Conservation (phyloP, 2,888 invertebrate species). For the Neoascia interrupta region DNA sequence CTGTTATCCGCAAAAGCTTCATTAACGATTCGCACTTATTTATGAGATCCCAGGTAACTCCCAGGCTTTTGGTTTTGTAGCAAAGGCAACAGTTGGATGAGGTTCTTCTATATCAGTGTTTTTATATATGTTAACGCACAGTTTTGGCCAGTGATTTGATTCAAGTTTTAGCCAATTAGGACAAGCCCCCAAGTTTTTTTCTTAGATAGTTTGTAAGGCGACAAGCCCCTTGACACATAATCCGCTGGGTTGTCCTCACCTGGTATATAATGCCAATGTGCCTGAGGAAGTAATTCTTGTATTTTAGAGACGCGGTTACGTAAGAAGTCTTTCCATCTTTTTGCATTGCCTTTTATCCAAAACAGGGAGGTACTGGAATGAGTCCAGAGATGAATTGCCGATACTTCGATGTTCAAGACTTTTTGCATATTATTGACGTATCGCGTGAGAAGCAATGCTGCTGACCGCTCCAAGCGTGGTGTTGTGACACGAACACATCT, state of each 20-base stretch:
- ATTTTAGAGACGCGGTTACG: not conserved
- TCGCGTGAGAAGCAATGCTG: not conserved
- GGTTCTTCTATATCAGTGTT: slow-evolving; percentile 19
- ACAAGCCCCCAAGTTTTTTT: not conserved
- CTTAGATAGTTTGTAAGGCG: not conserved
- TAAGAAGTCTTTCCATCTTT: not conserved
- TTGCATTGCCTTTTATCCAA: not conserved
- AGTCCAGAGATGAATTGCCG: not conserved
- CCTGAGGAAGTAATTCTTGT: not conserved
- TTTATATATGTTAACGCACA: no score
- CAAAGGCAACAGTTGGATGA: slow-evolving; percentile 1
- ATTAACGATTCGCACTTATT: not conserved
- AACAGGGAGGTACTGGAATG: not conserved
- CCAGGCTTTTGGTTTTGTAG: not conserved
- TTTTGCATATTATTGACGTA: not conserved
- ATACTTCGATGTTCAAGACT: not conserved
- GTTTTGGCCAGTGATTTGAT: not conserved
- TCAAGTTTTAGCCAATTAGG: not conserved
- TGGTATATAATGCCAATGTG: not conserved
- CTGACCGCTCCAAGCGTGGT: slow-evolving; percentile 22
- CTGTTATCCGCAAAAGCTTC: slow-evolving; percentile 11
- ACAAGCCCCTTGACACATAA: not conserved
- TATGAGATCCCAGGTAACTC: slow-evolving; percentile 21
- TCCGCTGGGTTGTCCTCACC: not conserved
- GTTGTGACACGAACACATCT: slow-evolving; percentile 24